phyloP scores from a whole-genome alignment of 2,888 invertebrate genomes.

The Artemia sinica region DNA sequence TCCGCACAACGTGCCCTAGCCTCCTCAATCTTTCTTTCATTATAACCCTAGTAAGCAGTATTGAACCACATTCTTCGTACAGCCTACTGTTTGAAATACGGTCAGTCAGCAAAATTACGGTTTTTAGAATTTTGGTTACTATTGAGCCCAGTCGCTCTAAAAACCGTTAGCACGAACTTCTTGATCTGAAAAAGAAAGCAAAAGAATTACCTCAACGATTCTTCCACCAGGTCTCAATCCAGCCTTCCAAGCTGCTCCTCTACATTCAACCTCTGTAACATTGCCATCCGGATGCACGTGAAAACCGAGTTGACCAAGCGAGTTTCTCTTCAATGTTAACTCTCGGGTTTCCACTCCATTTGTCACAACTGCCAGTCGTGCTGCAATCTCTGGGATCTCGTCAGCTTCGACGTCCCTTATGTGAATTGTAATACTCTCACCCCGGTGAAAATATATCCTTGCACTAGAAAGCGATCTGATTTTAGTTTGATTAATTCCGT shows the following conservation, averaged over 20 bases:
- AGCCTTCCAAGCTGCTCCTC: conserved; percentile 52
- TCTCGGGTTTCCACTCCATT: conserved; percentile 58
- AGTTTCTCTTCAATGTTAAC: conserved; percentile 58
- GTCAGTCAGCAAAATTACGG: too few species aligned
- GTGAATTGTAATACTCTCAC: conserved; percentile 70
- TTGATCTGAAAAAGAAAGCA: conserved; percentile 2
- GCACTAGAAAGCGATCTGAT: conserved; percentile 36
- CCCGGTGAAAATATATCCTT: conserved; percentile 76
- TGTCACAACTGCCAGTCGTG: conserved; percentile 61
- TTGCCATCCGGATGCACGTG: conserved; percentile 54
- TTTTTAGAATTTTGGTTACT: too few species aligned
- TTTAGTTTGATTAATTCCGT: too few species aligned
- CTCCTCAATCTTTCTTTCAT: too few species aligned
- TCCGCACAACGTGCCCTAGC: too few species aligned
- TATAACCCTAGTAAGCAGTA: too few species aligned
- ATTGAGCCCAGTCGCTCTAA: too few species aligned
- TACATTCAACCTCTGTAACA: conserved; percentile 73
- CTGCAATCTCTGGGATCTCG: conserved; percentile 55
- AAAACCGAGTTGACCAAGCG: conserved; percentile 60
- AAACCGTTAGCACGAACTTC: background rate
- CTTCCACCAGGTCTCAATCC: conserved; percentile 78
- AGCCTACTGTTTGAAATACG: too few species aligned
- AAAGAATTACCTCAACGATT: conserved; percentile 48
- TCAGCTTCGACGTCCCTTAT: conserved; percentile 52
- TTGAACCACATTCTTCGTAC: too few species aligned